phyloP scores from a whole-genome alignment of 2,113 vertebrate species.

The Silurus meridionalis region DNA sequence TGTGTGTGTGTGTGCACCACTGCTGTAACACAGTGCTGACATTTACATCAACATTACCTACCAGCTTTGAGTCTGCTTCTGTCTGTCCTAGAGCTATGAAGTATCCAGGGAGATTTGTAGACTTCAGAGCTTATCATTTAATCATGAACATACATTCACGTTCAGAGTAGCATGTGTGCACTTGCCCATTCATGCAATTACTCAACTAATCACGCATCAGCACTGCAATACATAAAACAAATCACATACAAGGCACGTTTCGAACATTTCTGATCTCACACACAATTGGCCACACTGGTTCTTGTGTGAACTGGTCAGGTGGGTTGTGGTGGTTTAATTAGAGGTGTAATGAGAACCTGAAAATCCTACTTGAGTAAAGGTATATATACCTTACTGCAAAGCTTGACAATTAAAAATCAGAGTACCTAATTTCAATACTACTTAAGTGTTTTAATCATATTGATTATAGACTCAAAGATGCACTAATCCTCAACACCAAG shows the following conservation, averaged over 20 bases:
- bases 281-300: not conserved
- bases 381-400: too few relatives aligned
- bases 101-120: slow-evolving; percentile 1
- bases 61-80: slow-evolving; percentile 26
- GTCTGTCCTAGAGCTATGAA: slow-evolving; percentile 3
- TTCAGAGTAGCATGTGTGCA: not conserved
- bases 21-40: slow-evolving; percentile 45
- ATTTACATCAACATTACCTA: slow-evolving; percentile 42
- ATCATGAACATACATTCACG: not conserved
- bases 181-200: not conserved
- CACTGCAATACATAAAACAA: not conserved
- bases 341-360: too few relatives aligned
- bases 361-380: too few relatives aligned
- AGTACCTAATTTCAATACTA: too few relatives aligned
- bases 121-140: not conserved
- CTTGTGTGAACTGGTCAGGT: not conserved
- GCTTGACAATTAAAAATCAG: too few relatives aligned
- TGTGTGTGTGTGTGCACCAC: slow-evolving; percentile 3
- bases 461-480: too few relatives aligned
- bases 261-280: not conserved
- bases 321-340: not conserved
- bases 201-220: not conserved
- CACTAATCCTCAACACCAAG: too few relatives aligned
- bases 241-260: not conserved
- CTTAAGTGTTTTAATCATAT: too few relatives aligned